These are phyloP conservation scores for Aleiodes sp. DNA, from an alignment of 1,140 invertebrate genomes.

Conservation along the genomic window DNA sequence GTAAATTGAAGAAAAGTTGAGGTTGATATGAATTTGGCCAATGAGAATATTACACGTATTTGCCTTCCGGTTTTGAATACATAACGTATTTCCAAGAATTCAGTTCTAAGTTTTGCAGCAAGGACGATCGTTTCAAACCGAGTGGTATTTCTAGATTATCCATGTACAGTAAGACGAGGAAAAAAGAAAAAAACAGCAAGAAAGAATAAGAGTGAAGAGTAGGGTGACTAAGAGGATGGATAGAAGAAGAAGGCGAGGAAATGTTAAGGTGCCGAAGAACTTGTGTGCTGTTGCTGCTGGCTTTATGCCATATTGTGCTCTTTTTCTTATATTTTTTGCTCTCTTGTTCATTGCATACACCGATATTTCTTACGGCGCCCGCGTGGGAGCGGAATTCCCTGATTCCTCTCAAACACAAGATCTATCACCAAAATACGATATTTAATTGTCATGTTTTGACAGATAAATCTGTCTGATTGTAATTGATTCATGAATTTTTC, in stretches of 20 bases:
- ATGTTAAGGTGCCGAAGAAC: conserved; percentile 1
- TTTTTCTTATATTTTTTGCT: too few species aligned
- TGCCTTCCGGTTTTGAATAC: background rate
- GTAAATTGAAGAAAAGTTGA: background rate
- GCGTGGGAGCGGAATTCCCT: conserved; percentile 15
- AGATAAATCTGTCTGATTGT: background rate
- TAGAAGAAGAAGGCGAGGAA: conserved; percentile 4
- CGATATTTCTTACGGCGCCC: background rate
- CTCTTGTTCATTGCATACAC: background rate
- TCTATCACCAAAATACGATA: background rate
- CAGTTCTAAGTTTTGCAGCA: background rate
- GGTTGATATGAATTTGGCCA: background rate
- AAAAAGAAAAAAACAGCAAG: background rate
- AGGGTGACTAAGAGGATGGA: conserved; percentile 15
- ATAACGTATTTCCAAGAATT: conserved; percentile 2
- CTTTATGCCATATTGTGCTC: background rate
- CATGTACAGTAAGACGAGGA: background rate
- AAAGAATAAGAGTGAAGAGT: too few species aligned
- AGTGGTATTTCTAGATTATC: conserved; percentile 11
- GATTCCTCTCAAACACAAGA: background rate
- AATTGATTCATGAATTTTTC: background rate
- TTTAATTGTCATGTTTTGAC: background rate
- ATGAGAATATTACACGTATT: too few species aligned
- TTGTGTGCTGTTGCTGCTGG: conserved; percentile 1
- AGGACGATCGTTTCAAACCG: background rate